A percentile compares a stretch with the other conserved stretches of the same genome.
Evolutionary conservation across 1,140 invertebrate species (phyloP).

Genomic region (Zaprionus nigranus): DNA sequence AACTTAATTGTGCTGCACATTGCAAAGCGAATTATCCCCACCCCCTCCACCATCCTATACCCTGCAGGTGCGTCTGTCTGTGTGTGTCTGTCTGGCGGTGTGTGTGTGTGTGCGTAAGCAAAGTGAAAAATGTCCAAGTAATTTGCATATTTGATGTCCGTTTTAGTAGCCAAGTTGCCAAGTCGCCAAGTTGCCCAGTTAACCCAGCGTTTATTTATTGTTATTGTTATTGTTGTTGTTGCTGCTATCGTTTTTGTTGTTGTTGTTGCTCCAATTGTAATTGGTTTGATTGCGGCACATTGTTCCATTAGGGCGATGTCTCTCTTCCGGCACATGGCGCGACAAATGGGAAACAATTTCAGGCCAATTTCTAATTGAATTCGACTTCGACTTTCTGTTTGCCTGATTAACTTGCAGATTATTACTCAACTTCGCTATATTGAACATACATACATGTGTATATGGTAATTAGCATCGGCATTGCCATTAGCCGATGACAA

Average conservation of each 20-base stretch:
- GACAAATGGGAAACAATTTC: conserved; percentile 14
- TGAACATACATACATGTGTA: not conserved
- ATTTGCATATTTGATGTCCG: conserved; percentile 78
- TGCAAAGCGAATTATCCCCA: not conserved
- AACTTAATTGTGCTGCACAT: conserved; percentile 41
- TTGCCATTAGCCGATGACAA: not conserved
- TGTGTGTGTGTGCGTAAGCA: conserved; percentile 4
- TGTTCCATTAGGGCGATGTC: conserved; percentile 14
- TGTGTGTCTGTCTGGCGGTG: not conserved
- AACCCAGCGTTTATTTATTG: conserved; percentile 54
- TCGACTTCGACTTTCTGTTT: conserved; percentile 25
- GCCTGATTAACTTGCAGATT: conserved; percentile 1
- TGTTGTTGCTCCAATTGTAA: conserved; percentile 44
- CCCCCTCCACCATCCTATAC: not conserved
- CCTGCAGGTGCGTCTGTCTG: not conserved
- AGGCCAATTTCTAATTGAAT: conserved; percentile 45
- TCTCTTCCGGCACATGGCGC: not conserved
- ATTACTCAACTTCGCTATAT: not conserved
- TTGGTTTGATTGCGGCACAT: conserved; percentile 61
- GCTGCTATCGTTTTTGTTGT: conserved; percentile 7
- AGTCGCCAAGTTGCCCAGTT: conserved; percentile 54
- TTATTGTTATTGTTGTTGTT: conserved; percentile 23
- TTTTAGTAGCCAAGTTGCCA: conserved; percentile 47
- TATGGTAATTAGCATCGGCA: not conserved
- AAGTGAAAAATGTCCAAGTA: conserved; percentile 72